Conservation (phyloP, 1,140 invertebrate species). For the Andricus grossulariae region DNA sequence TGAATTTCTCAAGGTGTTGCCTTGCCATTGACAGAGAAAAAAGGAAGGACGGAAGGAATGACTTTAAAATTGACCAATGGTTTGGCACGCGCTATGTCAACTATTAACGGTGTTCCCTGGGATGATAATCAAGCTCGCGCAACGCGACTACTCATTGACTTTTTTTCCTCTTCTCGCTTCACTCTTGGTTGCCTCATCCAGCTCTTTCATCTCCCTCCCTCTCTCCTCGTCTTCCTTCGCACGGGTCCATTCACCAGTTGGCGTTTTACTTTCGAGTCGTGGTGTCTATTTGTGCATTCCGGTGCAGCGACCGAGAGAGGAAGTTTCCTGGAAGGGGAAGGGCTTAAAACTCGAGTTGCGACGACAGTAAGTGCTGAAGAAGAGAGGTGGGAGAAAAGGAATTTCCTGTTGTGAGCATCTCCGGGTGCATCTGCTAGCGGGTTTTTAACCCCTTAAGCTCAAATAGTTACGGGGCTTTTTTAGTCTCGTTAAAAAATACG, state of each 20-base stretch:
- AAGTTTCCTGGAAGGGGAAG: neutral
- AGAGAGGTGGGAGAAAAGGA: slow-evolving; percentile 59
- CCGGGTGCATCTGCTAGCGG: slow-evolving; percentile 70
- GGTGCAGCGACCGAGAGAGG: slow-evolving; percentile 27
- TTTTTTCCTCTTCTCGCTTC: slow-evolving; percentile 63
- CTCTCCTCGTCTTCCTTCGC: slow-evolving; percentile 11
- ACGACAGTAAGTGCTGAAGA: slow-evolving; percentile 17
- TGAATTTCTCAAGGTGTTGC: too few species aligned
- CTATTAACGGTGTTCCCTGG: slow-evolving; percentile 36
- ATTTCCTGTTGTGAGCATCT: slow-evolving; percentile 74
- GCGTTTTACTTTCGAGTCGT: slow-evolving; percentile 29
- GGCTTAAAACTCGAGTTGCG: slow-evolving; percentile 18
- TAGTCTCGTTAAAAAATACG: slow-evolving; percentile 6
- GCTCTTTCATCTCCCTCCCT: slow-evolving; percentile 37
- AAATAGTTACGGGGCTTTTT: slow-evolving; percentile 37
- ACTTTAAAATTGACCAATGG: slow-evolving; percentile 46
- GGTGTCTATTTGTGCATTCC: slow-evolving; percentile 30
- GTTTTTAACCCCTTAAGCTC: slow-evolving; percentile 60
- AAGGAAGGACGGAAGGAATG: slow-evolving; percentile 35
- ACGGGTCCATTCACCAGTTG: slow-evolving; percentile 30
- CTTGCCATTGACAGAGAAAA: slow-evolving; percentile 27
- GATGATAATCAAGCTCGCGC: slow-evolving; percentile 64
- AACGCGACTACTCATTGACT: slow-evolving; percentile 63
- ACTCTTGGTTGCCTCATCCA: slow-evolving; percentile 29
- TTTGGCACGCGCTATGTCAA: slow-evolving; percentile 56